Conservation (phyloP, 2,888 invertebrate genomes). For the Clunio marinus region DNA sequence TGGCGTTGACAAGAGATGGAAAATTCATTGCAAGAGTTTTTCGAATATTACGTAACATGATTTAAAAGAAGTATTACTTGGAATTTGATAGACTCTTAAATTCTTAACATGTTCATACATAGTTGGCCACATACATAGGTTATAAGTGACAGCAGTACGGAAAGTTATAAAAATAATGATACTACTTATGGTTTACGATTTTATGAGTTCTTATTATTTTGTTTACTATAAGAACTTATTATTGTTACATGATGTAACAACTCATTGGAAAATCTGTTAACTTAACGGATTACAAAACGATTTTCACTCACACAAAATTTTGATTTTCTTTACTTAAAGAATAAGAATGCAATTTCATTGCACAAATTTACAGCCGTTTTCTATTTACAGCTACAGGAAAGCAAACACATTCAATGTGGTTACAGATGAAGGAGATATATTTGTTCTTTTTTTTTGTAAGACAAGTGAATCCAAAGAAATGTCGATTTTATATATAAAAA, state of each 20-base stretch:
- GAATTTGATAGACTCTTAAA: too few species aligned
- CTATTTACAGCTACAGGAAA: too few species aligned
- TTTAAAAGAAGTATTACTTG: too few species aligned
- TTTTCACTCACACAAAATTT: too few species aligned
- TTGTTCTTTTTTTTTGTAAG: neutral
- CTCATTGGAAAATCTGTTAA: neutral
- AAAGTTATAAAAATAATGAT: neutral
- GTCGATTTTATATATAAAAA: neutral
- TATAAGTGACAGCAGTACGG: too few species aligned
- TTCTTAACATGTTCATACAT: too few species aligned
- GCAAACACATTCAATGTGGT: too few species aligned
- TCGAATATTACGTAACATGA: too few species aligned
- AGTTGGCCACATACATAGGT: too few species aligned
- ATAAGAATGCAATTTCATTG: neutral
- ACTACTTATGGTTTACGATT: neutral
- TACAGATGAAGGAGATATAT: neutral
- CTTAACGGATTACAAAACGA: constrained; percentile 8
- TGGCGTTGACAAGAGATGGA: neutral
- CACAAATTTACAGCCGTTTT: too few species aligned
- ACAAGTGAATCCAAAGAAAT: neutral
- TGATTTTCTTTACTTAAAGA: neutral
- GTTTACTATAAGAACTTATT: neutral
- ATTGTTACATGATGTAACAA: neutral
- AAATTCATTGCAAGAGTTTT: neutral
- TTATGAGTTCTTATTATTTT: neutral